Evolutionary conservation across 2,113 vertebrate genomes (phyloP), one percentile per base, ranked within the genome.

Genomic region (Aramus guarauna): DNA sequence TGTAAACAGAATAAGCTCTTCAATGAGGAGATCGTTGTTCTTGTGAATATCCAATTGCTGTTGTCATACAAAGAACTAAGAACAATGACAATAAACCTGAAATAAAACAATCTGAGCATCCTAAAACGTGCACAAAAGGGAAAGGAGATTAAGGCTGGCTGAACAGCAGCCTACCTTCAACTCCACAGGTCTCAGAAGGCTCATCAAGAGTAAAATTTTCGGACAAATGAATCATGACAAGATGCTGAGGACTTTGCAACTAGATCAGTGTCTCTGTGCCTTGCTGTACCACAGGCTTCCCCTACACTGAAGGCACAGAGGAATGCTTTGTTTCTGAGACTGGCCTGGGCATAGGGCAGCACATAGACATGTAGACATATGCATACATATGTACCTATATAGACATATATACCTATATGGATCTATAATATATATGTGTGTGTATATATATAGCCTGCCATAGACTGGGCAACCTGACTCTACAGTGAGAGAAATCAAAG

Each of bases 81-180:
- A 71, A 18, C 12, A 63, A 50, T 13, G 12, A 30, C 4, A 72
- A 53, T 26, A 69, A 85, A 62, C 11, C n/a, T n/a, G 18, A 80
- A 68, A 55, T 59, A 63, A 84, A 80, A 20, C 14, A 48, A 36
- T 19, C 21, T 3, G 4, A 85, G 20, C 3, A 52, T 20, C 13
- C 72, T 48, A 24, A 62, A 89, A 41, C 0, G 1, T 24, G 23
- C 74, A n/a, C 30, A 81, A 68, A 82, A 0, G 1, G 14, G 15
- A 80, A 84, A 77, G 27, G 18, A 87, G 17, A 76, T 21, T 9
- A 45, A 81, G 26, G 11, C 17, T 66, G 7, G 19, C 45, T 84
- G n/a, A 94, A 48, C 20, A 91, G 37, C 66, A 56, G 7, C 47
- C 60, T 91, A 12, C 20, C 15, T 80, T 48, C 19, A 55, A 53